A percentile compares a stretch with the other conserved stretches of the same genome.
These are phyloP conservation scores for Gymnodraco acuticeps DNA, from an alignment of 2,797 vertebrate genomes.

Conservation along the genomic window DNA sequence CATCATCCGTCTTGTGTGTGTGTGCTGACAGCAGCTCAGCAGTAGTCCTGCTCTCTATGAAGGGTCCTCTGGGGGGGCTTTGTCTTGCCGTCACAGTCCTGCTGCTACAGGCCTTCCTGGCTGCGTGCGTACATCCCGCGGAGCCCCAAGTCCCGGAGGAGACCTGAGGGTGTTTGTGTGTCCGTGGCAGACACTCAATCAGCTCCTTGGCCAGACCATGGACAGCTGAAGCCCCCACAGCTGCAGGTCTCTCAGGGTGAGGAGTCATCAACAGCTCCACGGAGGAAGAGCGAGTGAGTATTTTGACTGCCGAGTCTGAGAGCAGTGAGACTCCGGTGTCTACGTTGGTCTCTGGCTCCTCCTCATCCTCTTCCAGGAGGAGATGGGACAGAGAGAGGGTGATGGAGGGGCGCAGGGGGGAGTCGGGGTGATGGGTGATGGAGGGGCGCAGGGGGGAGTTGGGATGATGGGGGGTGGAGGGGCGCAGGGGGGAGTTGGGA, in stretches of 20 bases:
- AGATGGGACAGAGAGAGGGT: slow-evolving; percentile 62
- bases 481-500: background rate
- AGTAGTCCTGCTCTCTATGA: slow-evolving; percentile 48
- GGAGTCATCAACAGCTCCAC: slow-evolving; percentile 40
- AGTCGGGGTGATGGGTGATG: slow-evolving; percentile 56
- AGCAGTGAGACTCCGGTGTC: slow-evolving; percentile 86
- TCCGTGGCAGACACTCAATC: slow-evolving; percentile 60
- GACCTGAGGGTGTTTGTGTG: background rate
- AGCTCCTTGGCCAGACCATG: slow-evolving; percentile 75
- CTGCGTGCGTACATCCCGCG: slow-evolving; percentile 16
- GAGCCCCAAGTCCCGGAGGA: slow-evolving; percentile 35
- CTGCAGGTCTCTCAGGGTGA: slow-evolving; percentile 38
- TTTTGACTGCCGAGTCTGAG: slow-evolving; percentile 23
- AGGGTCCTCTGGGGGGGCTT: slow-evolving; percentile 33
- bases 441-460: slow-evolving; percentile 73
- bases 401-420: slow-evolving; percentile 50
- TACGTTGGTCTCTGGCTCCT: slow-evolving; percentile 88
- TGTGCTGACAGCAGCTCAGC: slow-evolving; percentile 28
- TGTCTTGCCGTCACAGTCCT: slow-evolving; percentile 38
- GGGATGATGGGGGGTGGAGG: too few relatives aligned
- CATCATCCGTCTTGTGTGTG: slow-evolving; percentile 73
- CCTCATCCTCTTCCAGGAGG: slow-evolving; percentile 69
- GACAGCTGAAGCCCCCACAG: slow-evolving; percentile 65
- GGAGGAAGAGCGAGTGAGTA: slow-evolving; percentile 58
- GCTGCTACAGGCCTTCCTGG: slow-evolving; percentile 24